Evolutionary conservation across 2,113 vertebrate species (phyloP).

Genomic region (Cottus gobio): DNA sequence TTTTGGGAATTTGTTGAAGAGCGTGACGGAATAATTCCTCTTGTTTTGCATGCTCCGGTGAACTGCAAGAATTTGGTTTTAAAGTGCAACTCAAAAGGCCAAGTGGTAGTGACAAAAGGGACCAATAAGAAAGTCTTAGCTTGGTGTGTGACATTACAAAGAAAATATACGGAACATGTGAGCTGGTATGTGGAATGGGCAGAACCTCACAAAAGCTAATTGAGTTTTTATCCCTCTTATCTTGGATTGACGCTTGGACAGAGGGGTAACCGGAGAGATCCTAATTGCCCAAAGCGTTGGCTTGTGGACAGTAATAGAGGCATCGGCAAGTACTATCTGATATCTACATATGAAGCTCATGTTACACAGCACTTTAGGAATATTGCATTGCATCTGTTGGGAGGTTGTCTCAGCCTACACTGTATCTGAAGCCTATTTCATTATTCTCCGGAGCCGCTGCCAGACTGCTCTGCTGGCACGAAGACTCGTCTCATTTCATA

Average conservation of each 20-base stretch:
- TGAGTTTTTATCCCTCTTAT: slow-evolving; percentile 74
- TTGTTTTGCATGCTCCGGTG: slow-evolving; percentile 49
- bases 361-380: slow-evolving; percentile 79
- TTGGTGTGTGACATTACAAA: slow-evolving; percentile 21
- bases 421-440: slow-evolving; percentile 65
- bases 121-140: slow-evolving; percentile 10
- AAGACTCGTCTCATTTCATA: slow-evolving; percentile 69
- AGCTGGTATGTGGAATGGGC: slow-evolving; percentile 10
- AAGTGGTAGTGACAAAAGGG: not conserved
- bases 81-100: slow-evolving; percentile 17
- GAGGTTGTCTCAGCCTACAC: slow-evolving; percentile 54
- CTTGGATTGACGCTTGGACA: slow-evolving; percentile 57
- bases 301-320: slow-evolving; percentile 72
- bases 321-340: slow-evolving; percentile 77
- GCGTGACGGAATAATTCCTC: slow-evolving; percentile 65
- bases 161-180: slow-evolving; percentile 27
- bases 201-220: slow-evolving; percentile 54
- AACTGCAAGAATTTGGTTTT: slow-evolving; percentile 67
- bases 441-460: slow-evolving; percentile 67
- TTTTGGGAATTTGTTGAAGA: slow-evolving; percentile 60
- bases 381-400: slow-evolving; percentile 78
- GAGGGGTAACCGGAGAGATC: slow-evolving; percentile 75
- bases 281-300: slow-evolving; percentile 76
- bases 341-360: slow-evolving; percentile 77
- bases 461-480: slow-evolving; percentile 61